Evolutionary conservation across 1,140 invertebrate genomes (phyloP), one percentile per base, ranked within the genome.

Genomic region (Nephila pilipes): DNA sequence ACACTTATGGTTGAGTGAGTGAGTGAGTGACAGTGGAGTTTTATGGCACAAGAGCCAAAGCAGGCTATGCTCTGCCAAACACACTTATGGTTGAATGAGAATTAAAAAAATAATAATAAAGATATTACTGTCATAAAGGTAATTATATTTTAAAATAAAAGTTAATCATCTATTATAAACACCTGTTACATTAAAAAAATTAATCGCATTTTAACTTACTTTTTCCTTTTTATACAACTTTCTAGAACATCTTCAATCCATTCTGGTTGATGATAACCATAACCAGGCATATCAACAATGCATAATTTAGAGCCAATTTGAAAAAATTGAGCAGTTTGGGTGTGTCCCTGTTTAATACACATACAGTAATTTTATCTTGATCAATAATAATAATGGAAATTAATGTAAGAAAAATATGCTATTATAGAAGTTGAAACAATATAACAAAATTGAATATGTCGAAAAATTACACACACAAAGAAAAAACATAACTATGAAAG

Each of bases 261-360:
- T 14, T 94, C 83, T 69, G 95, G 95, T 94, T 95, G 95, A 75
- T 95, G 94, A 57, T 90, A 94, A 18, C 95, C 95, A 94, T 95
- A 95, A 2, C 95, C 95, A 46, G 95, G 95, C 94, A 95, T 95
- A 91, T 95, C 95, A 5, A 95, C 95, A 18, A 95, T 81, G 81
- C 92, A 93, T 29, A 95, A 94, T 32, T 58, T 88, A 22, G 94
- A 94, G 3, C 94, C 94, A 20, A 95, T 94, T 93, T 95, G 81
- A 92, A 94, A 95, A 89, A 95, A 94, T 89, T 95, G 94, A 55
- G 95, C 83, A 32, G 94, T 85, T 93, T 94, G 95, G 54, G 95
- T 95, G 54, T 94, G 94, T 57, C 95, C 95, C 95, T 95, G 85
- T 12, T 54, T 54, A 32, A 32, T 55, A 83, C 36, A 83, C 46